phyloP scores from a whole-genome alignment of 2,113 vertebrate genomes.

The Lycaon pictus region DNA sequence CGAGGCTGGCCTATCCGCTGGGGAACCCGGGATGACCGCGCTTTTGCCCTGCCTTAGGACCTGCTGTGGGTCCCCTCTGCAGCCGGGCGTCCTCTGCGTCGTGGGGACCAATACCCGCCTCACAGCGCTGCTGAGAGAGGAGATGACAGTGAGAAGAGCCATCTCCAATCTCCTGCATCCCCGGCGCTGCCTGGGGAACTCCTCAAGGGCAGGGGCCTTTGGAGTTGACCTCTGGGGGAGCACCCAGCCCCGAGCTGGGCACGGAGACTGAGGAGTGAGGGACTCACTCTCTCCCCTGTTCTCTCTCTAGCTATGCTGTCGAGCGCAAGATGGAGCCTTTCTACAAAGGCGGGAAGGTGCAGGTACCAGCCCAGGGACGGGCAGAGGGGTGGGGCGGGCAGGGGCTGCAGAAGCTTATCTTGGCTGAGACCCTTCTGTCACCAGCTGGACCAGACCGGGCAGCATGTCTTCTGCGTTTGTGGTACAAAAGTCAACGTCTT shows the following conservation, averaged over 20 bases:
- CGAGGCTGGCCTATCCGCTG: neutral
- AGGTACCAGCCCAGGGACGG: conserved; percentile 86
- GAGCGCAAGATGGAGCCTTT: conserved; percentile 95
- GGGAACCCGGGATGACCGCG: neutral
- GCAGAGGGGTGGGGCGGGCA: neutral
- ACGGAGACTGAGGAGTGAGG: too few species aligned
- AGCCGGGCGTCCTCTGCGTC: neutral
- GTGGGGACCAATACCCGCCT: neutral
- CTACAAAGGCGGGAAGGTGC: conserved; percentile 97
- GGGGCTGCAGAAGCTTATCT: neutral
- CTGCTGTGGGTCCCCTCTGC: neutral
- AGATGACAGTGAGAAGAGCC: neutral
- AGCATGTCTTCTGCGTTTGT: conserved; percentile 94
- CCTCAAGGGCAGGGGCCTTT: neutral
- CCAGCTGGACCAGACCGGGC: conserved; percentile 93
- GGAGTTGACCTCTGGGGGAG: neutral
- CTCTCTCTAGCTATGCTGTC: conserved; percentile 88
- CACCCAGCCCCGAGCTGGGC: neutral
- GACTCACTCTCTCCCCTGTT: neutral
- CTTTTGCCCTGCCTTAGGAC: neutral
- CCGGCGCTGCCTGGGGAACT: neutral
- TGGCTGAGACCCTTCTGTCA: neutral
- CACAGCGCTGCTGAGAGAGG: neutral
- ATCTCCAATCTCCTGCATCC: neutral
- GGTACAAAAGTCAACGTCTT: conserved; percentile 93